A percentile compares a stretch with the other conserved stretches of the same genome.
Evolutionary conservation across 2,888 invertebrate species (phyloP).

Genomic region (Mamestra brassicae): DNA sequence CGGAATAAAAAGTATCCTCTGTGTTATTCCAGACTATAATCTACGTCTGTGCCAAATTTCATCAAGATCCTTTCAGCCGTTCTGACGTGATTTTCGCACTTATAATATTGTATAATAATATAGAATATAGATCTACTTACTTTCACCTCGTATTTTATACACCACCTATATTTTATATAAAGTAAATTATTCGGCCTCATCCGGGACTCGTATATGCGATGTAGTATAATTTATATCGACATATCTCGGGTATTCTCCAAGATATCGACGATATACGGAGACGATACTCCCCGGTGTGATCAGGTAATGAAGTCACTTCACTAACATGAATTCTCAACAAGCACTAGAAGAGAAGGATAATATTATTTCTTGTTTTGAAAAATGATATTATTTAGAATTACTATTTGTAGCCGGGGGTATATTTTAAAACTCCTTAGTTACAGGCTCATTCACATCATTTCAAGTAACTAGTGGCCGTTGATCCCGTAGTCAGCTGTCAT

Average conservation of each 20-base stretch:
- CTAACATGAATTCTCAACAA: constrained; percentile 8
- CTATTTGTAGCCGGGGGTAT: not conserved
- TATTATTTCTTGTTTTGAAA: not conserved
- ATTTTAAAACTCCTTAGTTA: not conserved
- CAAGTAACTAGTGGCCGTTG: too few species aligned
- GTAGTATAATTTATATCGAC: constrained; percentile 18
- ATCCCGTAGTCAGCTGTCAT: too few species aligned
- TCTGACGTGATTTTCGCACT: too few species aligned
- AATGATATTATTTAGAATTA: not conserved
- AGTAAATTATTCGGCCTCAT: constrained; percentile 23
- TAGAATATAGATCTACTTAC: not conserved
- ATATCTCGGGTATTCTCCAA: constrained; percentile 13
- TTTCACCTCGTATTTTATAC: not conserved
- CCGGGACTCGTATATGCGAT: not conserved
- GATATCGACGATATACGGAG: constrained; percentile 10
- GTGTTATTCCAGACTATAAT: too few species aligned
- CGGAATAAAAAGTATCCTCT: too few species aligned
- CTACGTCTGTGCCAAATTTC: too few species aligned
- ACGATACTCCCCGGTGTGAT: constrained; percentile 28
- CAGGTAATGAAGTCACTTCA: constrained; percentile 37
- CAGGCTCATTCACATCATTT: too few species aligned
- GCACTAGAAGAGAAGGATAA: constrained; percentile 13
- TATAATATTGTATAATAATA: too few species aligned
- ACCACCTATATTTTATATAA: constrained; percentile 18
- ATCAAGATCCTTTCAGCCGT: too few species aligned